A percentile compares a stretch with the other conserved stretches of the same genome.
Evolutionary conservation across 2,113 vertebrate genomes (phyloP).

Genomic region (Tragelaphus imberbis): DNA sequence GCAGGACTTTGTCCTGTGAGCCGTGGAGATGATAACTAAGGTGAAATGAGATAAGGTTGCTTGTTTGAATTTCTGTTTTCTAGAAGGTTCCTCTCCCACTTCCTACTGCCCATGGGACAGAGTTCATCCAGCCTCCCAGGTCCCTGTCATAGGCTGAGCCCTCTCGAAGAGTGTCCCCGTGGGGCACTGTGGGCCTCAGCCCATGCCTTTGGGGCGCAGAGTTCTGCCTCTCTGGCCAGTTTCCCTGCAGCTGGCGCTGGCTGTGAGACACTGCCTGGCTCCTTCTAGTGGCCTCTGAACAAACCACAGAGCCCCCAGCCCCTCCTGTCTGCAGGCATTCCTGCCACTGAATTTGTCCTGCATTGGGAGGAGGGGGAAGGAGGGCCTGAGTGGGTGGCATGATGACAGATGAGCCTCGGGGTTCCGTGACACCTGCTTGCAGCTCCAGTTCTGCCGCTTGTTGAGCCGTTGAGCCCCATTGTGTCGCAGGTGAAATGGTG

Average conservation of each 20-base stretch:
- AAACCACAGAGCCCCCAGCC: fast-evolving
- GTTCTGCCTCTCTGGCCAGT: neutral
- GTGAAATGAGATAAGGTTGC: neutral
- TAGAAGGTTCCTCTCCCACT: neutral
- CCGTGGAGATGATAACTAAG: neutral
- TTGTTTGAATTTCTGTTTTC: neutral
- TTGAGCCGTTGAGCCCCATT: neutral
- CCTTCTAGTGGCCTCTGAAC: neutral
- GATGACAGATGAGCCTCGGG: neutral
- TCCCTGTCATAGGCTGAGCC: neutral
- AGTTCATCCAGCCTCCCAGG: neutral
- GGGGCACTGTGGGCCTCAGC: too few relatives aligned
- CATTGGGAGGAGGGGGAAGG: fast-evolving
- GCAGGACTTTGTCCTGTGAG: neutral
- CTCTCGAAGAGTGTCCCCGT: neutral
- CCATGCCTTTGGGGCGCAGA: neutral
- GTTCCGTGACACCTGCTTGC: neutral
- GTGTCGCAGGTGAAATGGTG: neutral
- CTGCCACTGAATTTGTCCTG: neutral
- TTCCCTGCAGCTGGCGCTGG: neutral
- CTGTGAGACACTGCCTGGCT: neutral
- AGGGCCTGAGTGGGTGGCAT: fast-evolving
- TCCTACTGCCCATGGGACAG: neutral
- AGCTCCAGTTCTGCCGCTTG: neutral
- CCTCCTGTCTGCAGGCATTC: neutral